Percentiles rank a stretch among this genome's conserved stretches.
Conservation (phyloP, 2,797 vertebrate species). For the Pseudotriccus pelzelni region DNA sequence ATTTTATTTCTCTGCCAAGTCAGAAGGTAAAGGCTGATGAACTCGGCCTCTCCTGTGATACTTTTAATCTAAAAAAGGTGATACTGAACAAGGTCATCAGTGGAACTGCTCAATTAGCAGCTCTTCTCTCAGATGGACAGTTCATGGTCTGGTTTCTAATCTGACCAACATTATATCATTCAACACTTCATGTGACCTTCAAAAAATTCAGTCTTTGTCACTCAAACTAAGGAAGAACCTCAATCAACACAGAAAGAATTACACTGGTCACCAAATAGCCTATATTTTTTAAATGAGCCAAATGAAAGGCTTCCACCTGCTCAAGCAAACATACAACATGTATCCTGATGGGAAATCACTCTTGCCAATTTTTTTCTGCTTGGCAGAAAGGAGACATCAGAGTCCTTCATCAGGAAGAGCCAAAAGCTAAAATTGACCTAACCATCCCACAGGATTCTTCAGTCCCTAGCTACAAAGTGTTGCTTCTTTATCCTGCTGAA, state of each 20-base stretch:
- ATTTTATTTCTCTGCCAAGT: neutral
- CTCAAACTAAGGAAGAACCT: neutral
- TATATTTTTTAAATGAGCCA: neutral
- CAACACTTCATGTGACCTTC: neutral
- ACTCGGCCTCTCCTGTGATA: neutral
- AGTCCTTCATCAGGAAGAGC: neutral
- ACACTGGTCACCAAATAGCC: neutral
- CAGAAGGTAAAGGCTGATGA: neutral
- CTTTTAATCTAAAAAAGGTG: neutral
- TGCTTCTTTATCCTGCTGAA: neutral
- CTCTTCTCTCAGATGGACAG: neutral
- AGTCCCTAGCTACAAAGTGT: neutral
- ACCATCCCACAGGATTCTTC: neutral
- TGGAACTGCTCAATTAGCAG: neutral
- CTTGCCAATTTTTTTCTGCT: neutral
- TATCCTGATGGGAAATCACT: neutral
- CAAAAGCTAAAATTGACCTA: neutral
- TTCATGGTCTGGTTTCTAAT: neutral
- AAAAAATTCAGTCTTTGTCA: neutral
- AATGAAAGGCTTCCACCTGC: neutral
- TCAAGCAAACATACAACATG: neutral
- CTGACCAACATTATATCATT: neutral
- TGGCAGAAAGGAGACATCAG: neutral
- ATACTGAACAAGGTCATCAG: neutral
- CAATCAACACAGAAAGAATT: neutral